Conservation (phyloP, 2,797 vertebrate genomes). For the Pampus argenteus region DNA sequence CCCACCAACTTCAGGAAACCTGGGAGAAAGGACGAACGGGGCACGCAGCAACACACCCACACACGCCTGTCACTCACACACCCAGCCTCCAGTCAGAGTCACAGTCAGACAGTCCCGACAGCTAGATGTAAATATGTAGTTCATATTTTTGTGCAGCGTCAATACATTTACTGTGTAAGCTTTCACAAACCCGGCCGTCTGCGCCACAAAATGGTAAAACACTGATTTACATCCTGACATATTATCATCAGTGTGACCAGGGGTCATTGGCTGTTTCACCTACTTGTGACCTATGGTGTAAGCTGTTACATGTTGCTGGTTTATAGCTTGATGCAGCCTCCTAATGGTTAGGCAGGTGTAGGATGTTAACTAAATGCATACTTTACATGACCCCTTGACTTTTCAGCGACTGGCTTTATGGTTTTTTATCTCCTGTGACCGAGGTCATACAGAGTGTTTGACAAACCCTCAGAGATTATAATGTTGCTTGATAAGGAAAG, state of each 20-base stretch:
- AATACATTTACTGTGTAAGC: too few species aligned
- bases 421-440: neutral
- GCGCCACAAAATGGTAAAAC: neutral
- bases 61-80: too few species aligned
- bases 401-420: slow-evolving; percentile 26
- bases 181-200: neutral
- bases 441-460: slow-evolving; percentile 32
- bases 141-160: too few species aligned
- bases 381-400: slow-evolving; percentile 3
- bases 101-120: too few species aligned
- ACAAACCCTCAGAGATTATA: neutral
- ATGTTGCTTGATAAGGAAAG: slow-evolving; percentile 13
- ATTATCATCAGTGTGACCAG: neutral
- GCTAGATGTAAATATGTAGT: too few species aligned
- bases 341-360: neutral
- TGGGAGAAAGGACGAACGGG: too few species aligned
- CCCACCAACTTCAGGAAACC: too few species aligned
- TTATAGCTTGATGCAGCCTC: neutral
- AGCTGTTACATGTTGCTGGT: neutral
- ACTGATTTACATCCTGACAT: neutral
- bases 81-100: too few species aligned
- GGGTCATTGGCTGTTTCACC: too few species aligned
- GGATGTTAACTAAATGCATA: neutral
- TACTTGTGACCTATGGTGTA: too few species aligned
- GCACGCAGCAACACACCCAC: too few species aligned